These are phyloP conservation scores for Cryptoprocta ferox DNA, from an alignment of 2,797 vertebrate genomes.

Conservation along the genomic window DNA sequence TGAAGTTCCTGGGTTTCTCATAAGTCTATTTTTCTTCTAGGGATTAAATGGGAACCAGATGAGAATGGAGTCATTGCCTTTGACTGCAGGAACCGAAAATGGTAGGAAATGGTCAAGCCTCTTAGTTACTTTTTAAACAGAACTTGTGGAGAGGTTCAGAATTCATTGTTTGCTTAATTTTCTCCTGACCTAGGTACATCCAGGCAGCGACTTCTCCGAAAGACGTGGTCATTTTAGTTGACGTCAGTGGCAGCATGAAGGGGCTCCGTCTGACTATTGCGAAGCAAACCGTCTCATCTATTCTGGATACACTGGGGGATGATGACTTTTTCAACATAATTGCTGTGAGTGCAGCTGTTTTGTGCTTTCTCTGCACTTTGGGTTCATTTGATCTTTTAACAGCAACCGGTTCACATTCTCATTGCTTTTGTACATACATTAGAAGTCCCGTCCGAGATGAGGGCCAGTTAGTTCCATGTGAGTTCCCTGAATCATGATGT, in stretches of 20 bases:
- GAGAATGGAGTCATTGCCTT: conserved; percentile 98
- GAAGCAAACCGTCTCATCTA: conserved; percentile 97
- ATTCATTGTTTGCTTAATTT: conserved; percentile 15
- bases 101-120: conserved; percentile 85
- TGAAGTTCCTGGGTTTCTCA: conserved; percentile 70
- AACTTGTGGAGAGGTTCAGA: neutral
- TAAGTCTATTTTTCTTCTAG: conserved; percentile 85
- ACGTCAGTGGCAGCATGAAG: conserved; percentile 99
- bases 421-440: neutral
- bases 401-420: neutral
- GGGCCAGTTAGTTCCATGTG: no score
- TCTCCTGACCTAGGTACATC: conserved; percentile 91
- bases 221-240: conserved; percentile 97
- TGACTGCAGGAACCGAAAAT: conserved; percentile 98
- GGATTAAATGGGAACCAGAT: conserved; percentile 98
- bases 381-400: neutral
- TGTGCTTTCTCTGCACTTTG: neutral
- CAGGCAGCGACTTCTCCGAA: conserved; percentile 99
- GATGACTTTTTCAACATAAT: conserved; percentile 99
- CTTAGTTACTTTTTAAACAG: conserved; percentile 44
- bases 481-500: neutral
- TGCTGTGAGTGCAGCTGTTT: conserved; percentile 90
- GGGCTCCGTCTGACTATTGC: conserved; percentile 97
- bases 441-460: neutral
- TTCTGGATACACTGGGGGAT: conserved; percentile 97